These are phyloP conservation scores for Fundulus diaphanus DNA, from an alignment of 2,797 vertebrate genomes.

Conservation along the genomic window DNA sequence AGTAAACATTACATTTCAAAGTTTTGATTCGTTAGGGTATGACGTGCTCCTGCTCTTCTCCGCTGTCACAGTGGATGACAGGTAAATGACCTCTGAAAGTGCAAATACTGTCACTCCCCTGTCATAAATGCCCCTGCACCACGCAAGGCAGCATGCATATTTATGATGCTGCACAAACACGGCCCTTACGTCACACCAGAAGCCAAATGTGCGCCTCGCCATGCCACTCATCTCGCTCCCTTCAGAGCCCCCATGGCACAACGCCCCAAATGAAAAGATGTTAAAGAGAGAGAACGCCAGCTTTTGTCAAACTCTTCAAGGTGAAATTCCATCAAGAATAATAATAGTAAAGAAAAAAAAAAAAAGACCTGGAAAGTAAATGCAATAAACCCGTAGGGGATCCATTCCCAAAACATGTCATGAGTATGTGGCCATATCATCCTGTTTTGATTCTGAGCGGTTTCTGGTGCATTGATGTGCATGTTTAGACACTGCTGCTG, in stretches of 20 bases:
- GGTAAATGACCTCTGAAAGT: constrained; percentile 81
- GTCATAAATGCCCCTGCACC: constrained; percentile 75
- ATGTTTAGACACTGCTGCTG: constrained; percentile 78
- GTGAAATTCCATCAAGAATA: constrained; percentile 67
- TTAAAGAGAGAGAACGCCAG: constrained; percentile 78
- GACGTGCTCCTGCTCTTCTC: constrained; percentile 49
- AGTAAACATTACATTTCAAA: background rate
- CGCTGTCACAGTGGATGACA: constrained; percentile 73
- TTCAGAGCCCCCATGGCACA: constrained; percentile 67
- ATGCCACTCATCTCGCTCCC: constrained; percentile 72
- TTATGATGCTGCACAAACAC: constrained; percentile 80
- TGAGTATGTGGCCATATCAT: constrained; percentile 60
- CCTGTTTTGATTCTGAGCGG: constrained; percentile 68
- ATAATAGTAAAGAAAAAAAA: too few relatives aligned
- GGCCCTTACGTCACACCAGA: constrained; percentile 72
- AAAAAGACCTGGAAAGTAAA: constrained; percentile 68
- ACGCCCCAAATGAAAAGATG: constrained; percentile 59
- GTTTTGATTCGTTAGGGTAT: constrained; percentile 14
- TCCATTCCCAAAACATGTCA: constrained; percentile 51
- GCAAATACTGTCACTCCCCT: constrained; percentile 75
- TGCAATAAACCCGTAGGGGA: constrained; percentile 56
- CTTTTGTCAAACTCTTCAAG: constrained; percentile 70
- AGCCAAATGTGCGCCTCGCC: constrained; percentile 71
- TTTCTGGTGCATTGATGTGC: constrained; percentile 63
- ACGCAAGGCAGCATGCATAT: constrained; percentile 79